phyloP scores from a whole-genome alignment of 64 coral and sea anemone species.

The Porites lutea region DNA sequence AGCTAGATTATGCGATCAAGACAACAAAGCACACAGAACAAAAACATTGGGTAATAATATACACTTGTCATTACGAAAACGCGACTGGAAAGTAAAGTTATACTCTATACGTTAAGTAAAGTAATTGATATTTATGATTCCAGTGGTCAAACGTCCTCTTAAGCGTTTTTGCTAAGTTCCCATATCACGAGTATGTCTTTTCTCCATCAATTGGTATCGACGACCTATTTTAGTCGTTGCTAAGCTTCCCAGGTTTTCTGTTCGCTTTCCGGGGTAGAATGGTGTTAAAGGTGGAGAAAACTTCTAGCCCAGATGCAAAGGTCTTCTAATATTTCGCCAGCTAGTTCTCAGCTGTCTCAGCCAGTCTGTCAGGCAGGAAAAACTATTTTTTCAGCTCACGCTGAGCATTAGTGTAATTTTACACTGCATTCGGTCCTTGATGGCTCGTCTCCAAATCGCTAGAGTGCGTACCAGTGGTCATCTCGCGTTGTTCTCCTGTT shows the following conservation, averaged over 20 bases:
- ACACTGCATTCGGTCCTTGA: neutral
- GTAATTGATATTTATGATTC: too few species aligned
- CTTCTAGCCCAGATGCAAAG: neutral
- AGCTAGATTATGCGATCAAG: constrained; percentile 7
- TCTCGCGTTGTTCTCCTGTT: neutral
- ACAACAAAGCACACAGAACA: neutral
- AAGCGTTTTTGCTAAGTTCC: neutral
- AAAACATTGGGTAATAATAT: neutral
- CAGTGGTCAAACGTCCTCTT: too few species aligned
- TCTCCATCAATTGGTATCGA: neutral
- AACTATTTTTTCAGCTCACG: neutral
- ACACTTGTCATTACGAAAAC: neutral
- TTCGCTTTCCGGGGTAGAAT: neutral
- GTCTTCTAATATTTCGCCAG: neutral
- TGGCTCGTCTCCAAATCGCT: constrained; percentile 2
- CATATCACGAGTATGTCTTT: neutral
- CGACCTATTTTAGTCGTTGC: too few species aligned
- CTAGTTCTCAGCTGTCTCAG: neutral
- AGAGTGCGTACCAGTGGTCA: neutral
- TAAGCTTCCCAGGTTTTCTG: too few species aligned
- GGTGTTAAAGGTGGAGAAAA: neutral
- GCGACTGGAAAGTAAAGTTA: neutral
- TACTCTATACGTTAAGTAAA: neutral
- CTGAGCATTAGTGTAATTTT: neutral
- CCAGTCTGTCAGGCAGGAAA: neutral